Base-by-base conservation (phyloP, 1,140 invertebrate species). In the Asobara japonica region DNA sequence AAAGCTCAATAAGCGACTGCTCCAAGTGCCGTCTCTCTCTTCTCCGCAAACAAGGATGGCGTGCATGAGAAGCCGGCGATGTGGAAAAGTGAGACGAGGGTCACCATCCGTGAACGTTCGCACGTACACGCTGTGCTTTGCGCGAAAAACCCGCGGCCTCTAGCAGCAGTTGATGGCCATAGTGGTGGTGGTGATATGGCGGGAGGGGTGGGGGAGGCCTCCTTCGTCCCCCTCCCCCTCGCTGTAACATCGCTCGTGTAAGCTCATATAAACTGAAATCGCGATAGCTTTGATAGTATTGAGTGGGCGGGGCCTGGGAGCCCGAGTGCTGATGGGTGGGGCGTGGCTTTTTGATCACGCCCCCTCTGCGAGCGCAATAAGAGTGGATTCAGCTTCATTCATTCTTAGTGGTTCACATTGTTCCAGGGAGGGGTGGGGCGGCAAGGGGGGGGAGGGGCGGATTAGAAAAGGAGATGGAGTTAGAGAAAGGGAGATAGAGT, bases 341-440 rank as follows among this genome's bases (percentile, higher is more conserved):
- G 83, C 69, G 76, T 76, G 81, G 79, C 85, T 76, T 78, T 70
- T 76, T 79, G 71, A 45, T 29, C 27, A 62, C 60, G 13, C 60
- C 56, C 29, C 25, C 25, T 62, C n/a, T 31, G 25, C n/a, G 27
- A 16, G 29, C 11, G 51, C 18, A 27, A 16, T 30, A 31, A 13
- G 27, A 62, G 18, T 62, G 31, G 27, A 7, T 31, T 62, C 29
- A 62, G 27, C n/a, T 62, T 16, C 29, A 62, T 16, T n/a, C 51
- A 56, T 8, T 56, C 22, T 22, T 11, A 25, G 5, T 36, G 5
- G 31, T 5, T 36, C 31, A 6, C 11, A 6, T 36, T 36, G 31
- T 11, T 36, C 31, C 31, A 11, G 11, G 5, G 31, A 1, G 51
- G 2, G 13, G 18, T 6, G 11, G 4, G 5, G 51, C 3, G 51